Base-by-base conservation (phyloP, 1,140 invertebrate genomes). In the Melanaphis sacchari region DNA sequence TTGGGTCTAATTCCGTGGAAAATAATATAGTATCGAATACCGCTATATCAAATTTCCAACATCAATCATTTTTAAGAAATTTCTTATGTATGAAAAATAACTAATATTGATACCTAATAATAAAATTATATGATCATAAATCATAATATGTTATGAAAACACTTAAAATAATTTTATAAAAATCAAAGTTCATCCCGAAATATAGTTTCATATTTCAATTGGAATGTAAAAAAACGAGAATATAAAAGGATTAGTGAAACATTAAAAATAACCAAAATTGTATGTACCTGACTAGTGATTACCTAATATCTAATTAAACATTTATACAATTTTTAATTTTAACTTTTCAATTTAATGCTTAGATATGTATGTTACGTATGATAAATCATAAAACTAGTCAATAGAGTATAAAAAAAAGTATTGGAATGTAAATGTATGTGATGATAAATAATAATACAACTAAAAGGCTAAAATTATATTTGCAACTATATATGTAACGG, bases 21-120 rank as follows among this genome's bases (percentile, higher is more conserved):
- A 89, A 89, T 52, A 89, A 49, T 85, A 49, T 76, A 76, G 31
- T 76, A 89, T n/a, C 31, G 8, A 52, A 89, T 52, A 49, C 81
- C 26, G 21, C 31, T 49, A 49, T 88, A 85, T 46, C 43, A 49
- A 88, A 46, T n/a, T 88, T 36, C 31, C 18, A 88, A 88, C 43
- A 88, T 88, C 85, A 8, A 46, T 46, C 85, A 49, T 49, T 36
- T 46, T 21, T 49, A 36, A 40, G 24, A 5, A 85, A 40, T 40
- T 41, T 85, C 24, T 49, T 49, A 22, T 88, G 15, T 49, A 49
- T n/a, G 2, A 49, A 49, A 36, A 87, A 87, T 85, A 41, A 43
- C 41, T 43, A 6, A 87, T 87, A 46, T 41, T 87, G 11, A 9
- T 66, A 66, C 26, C 8, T 31, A 66, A 31, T 85, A 85, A 9